These are phyloP conservation scores for Nomada fabriciana DNA, from an alignment of 2,888 invertebrate genomes.

Conservation along the genomic window DNA sequence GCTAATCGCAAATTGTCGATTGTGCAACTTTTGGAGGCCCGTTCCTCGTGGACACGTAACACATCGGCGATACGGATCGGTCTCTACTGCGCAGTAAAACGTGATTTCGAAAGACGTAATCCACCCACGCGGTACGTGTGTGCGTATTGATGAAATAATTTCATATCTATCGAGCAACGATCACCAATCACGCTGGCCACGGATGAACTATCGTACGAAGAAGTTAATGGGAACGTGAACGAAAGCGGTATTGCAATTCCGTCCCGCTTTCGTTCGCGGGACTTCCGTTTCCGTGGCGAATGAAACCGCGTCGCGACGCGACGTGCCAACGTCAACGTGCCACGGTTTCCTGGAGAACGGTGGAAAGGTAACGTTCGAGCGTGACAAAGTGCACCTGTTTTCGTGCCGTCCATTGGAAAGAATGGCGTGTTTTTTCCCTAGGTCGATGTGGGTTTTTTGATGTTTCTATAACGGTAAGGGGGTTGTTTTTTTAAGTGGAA, in stretches of 20 bases:
- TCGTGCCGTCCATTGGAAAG: too few species aligned
- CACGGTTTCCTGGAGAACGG: background rate
- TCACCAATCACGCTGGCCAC: conserved; percentile 41
- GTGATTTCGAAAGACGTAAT: conserved; percentile 46
- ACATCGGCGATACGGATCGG: conserved; percentile 21
- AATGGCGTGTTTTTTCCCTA: too few species aligned
- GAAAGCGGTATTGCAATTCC: background rate
- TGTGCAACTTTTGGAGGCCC: conserved; percentile 53
- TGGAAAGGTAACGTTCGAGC: background rate
- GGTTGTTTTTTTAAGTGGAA: too few species aligned
- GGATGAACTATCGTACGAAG: conserved; percentile 19
- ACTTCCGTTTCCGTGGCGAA: background rate
- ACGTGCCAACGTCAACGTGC: too few species aligned
- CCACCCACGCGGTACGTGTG: conserved; percentile 48
- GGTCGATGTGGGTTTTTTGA: too few species aligned
- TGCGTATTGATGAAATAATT: conserved; percentile 55
- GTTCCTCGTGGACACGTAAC: conserved; percentile 27
- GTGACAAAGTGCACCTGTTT: background rate
- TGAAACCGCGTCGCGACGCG: background rate
- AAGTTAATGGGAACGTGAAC: background rate
- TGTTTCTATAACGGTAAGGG: too few species aligned
- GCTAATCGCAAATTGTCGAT: conserved; percentile 33
- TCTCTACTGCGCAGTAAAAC: conserved; percentile 46
- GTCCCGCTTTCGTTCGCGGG: background rate
- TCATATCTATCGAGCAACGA: conserved; percentile 44